phyloP scores from a whole-genome alignment of 2,888 invertebrate genomes.

The Mechanitis messenoides region DNA sequence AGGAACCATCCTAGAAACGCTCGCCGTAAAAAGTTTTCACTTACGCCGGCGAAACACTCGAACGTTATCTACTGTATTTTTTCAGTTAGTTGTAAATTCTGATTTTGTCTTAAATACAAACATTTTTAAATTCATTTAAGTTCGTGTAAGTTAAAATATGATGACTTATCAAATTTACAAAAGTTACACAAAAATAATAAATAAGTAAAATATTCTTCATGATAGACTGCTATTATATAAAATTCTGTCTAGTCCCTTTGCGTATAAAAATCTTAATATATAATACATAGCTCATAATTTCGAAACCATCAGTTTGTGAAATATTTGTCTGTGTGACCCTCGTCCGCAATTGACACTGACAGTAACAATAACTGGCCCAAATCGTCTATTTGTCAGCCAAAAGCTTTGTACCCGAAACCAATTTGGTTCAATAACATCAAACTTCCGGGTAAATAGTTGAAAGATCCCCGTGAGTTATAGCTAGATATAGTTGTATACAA shows the following conservation, averaged over 20 bases:
- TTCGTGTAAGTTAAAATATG: too few species aligned
- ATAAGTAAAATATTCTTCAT: too few species aligned
- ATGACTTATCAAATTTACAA: too few species aligned
- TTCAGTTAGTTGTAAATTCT: not conserved
- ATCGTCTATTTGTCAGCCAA: conserved; percentile 53
- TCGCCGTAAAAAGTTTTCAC: conserved; percentile 13
- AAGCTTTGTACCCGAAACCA: conserved; percentile 19
- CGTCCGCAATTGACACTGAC: conserved; percentile 35
- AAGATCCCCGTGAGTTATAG: conserved; percentile 7
- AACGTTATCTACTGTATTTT: not conserved
- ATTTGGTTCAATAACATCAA: conserved; percentile 17
- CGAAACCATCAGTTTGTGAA: conserved; percentile 1
- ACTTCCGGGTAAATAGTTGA: conserved; percentile 15
- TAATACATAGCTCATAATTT: not conserved
- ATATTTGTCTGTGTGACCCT: conserved; percentile 9
- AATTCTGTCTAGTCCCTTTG: not conserved
- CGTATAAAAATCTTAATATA: not conserved
- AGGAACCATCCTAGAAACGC: conserved; percentile 18
- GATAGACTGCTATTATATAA: not conserved
- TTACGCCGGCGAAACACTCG: not conserved
- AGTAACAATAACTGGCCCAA: conserved; percentile 42
- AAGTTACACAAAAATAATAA: too few species aligned
- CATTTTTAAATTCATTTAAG: not conserved
- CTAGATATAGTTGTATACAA: too few species aligned
- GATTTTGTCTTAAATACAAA: not conserved